Evolutionary conservation across 2,888 invertebrate genomes (phyloP), one percentile per base, ranked within the genome.

Genomic region (Thecocarcelia acutangulata): DNA sequence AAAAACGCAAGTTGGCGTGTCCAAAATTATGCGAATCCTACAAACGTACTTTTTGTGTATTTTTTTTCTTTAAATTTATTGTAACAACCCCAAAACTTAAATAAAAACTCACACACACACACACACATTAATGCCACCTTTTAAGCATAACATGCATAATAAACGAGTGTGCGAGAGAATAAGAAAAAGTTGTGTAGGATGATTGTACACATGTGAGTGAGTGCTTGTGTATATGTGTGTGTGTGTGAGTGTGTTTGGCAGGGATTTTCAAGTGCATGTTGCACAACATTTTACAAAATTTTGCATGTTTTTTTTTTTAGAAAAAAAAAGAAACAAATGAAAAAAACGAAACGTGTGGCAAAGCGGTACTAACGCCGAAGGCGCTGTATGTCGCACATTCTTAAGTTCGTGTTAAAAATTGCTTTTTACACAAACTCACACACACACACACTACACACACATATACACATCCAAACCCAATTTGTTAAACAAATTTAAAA

Each of bases 261-360:
- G 70, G 75, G 80, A 80, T 80, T 68, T 82, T 82, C 82, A 82
- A 82, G 82, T 82, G 82, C 82, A 82, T 82, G 82, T 82, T 82
- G 82, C 82, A 82, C 78, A 82, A 82, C 73, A 81, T 66, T 66
- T 61, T 59, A 74, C 58, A 76, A 72, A 73, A 74, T 78, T 78
- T 82, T 82, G 78, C 82, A 82, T 82, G 82, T 76, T 76, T 69
- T 52, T 66, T 12, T 52, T 3, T 74, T 59, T 21, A 33, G 13
- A 52, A 48, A 56, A 56, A 56, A 40, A 64, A 21, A 17, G 17
- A n/a, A 33, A 33, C 21, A 6, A 58, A 15, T 2, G 13, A 19
- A 40, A 6, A 21, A 59, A 44, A 44, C 4, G 3, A 44, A 59
- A 58, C 15, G 24, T 24, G 24, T 64, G 42, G 56, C 44, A 58